A percentile compares a stretch with the other conserved stretches of the same genome.
These are phyloP conservation scores for Stichodactyla helianthus DNA, from an alignment of 64 coral and sea anemone species.

Conservation along the genomic window DNA sequence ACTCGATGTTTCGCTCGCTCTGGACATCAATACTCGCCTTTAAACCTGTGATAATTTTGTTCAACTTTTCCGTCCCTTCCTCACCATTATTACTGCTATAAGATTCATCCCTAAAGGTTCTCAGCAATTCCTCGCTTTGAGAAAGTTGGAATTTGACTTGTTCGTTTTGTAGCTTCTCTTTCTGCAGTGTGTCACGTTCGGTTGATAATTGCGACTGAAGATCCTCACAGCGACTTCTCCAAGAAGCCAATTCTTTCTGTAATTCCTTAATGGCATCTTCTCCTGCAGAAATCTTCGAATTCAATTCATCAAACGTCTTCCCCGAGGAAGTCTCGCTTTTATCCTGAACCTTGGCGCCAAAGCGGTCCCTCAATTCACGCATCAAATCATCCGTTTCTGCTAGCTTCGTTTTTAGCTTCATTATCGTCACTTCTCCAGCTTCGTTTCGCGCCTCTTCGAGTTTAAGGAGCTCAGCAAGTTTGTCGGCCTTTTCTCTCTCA, in stretches of 20 bases:
- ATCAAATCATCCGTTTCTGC: constrained; percentile 10
- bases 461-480: constrained; percentile 8
- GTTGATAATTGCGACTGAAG: not conserved
- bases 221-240: not conserved
- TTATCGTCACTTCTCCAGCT: not conserved
- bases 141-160: constrained; percentile 9
- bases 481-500: constrained; percentile 4
- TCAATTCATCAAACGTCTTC: not conserved
- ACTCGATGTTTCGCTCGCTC: constrained; percentile 22
- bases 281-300: not conserved
- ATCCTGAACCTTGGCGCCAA: not conserved
- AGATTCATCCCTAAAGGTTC: not conserved
- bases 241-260: not conserved
- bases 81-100: not conserved
- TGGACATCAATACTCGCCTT: constrained; percentile 40
- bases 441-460: constrained; percentile 1
- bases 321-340: not conserved
- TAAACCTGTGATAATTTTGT: not conserved
- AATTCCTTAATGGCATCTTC: constrained; percentile 2
- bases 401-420: not conserved
- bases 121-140: constrained; percentile 22
- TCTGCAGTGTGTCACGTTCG: not conserved
- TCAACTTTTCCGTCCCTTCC: not conserved
- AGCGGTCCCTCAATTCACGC: not conserved
- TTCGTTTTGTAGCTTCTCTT: not conserved